Conservation (phyloP, 2,113 vertebrate species). For the Antennarius striatus region DNA sequence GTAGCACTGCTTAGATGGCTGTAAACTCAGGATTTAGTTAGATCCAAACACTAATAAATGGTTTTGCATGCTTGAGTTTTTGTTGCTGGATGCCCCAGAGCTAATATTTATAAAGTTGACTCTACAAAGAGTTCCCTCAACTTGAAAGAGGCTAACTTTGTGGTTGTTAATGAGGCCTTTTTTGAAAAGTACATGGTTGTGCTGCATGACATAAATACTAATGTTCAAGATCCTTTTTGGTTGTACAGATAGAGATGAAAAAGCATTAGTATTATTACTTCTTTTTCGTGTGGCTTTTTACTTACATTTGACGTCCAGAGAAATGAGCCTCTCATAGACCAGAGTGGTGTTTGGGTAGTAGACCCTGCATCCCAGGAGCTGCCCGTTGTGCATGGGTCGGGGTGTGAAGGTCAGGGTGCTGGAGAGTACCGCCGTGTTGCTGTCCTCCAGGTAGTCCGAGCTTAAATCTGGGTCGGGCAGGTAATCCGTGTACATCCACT, state of each 20-base stretch:
- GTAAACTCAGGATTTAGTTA: no score
- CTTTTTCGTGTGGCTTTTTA: constrained; percentile 4
- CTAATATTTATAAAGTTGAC: no score
- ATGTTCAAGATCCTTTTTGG: background rate
- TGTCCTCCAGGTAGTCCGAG: constrained; percentile 80
- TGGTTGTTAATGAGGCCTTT: background rate
- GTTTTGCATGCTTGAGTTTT: no score
- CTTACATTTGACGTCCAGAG: constrained; percentile 90
- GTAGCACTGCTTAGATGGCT: no score
- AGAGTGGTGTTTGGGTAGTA: constrained; percentile 85
- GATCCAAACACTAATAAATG: no score
- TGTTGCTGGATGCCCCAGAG: no score
- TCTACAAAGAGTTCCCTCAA: background rate
- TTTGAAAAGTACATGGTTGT: background rate
- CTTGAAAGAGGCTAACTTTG: no score
- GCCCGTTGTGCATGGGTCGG: constrained; percentile 84
- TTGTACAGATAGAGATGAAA: background rate
- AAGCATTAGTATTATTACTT: background rate
- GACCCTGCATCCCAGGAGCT: constrained; percentile 86
- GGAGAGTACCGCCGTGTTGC: constrained; percentile 84
- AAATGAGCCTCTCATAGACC: constrained; percentile 84
- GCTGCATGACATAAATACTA: no score
- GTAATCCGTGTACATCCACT: constrained; percentile 87
- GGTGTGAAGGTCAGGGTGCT: constrained; percentile 86
- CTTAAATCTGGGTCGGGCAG: constrained; percentile 83